A percentile compares a stretch with the other conserved stretches of the same genome.
phyloP scores from a whole-genome alignment of 2,888 invertebrate genomes.

The Alitta virens region DNA sequence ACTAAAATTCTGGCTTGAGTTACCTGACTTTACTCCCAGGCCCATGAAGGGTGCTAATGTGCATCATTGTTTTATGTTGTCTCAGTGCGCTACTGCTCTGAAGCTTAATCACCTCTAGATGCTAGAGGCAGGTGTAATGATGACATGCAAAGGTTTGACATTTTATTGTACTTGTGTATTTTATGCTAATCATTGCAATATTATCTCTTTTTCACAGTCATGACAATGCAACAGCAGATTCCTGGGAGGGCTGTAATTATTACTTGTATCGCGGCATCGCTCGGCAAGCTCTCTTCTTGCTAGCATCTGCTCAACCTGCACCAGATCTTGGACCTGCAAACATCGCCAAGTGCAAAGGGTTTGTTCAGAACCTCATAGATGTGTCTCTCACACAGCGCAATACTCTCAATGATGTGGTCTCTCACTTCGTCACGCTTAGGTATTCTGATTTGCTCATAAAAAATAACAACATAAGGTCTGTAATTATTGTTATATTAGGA shows the following conservation, averaged over 20 bases:
- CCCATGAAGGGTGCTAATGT: too few relatives aligned
- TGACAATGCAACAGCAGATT: conserved; percentile 23
- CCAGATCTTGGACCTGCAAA: conserved; percentile 78
- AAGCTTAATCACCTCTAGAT: too few relatives aligned
- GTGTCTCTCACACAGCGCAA: conserved; percentile 21
- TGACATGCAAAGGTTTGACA: too few relatives aligned
- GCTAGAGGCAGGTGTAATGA: too few relatives aligned
- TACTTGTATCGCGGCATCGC: conserved; percentile 75
- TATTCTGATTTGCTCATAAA: conserved; percentile 6
- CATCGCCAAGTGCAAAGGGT: conserved; percentile 83
- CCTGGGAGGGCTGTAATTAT: conserved; percentile 69
- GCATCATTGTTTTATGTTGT: too few relatives aligned
- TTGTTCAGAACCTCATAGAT: conserved; percentile 72
- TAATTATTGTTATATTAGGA: too few relatives aligned
- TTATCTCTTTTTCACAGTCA: conserved; percentile 1
- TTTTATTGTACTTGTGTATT: too few relatives aligned
- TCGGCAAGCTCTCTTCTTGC: conserved; percentile 66
- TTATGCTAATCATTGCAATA: too few relatives aligned
- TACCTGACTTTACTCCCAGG: too few relatives aligned
- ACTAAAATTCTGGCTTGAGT: too few relatives aligned
- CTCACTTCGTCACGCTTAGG: conserved; percentile 25
- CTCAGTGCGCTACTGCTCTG: too few relatives aligned
- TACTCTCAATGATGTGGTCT: conserved; percentile 5
- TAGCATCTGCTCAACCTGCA: conserved; percentile 65
- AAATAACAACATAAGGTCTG: too few relatives aligned